A percentile compares a stretch with the other conserved stretches of the same genome.
Conservation (phyloP, 2,113 vertebrate species). For the Dasyornis broadbenti region DNA sequence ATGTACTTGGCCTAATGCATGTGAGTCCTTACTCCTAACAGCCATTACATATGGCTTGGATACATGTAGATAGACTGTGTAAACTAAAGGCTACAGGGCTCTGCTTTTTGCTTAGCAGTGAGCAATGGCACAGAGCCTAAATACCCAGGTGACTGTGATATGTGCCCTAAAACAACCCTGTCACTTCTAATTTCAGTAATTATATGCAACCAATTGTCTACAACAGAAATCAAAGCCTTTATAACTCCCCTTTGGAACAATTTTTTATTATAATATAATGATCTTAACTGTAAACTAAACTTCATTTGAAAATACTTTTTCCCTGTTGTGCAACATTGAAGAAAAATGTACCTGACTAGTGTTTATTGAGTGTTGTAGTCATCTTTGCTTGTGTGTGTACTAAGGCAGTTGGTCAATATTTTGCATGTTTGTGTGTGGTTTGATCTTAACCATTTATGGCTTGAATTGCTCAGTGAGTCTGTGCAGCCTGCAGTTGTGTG, state of each 20-base stretch:
- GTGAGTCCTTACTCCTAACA: not conserved
- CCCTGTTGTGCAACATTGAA: not conserved
- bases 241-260: not conserved
- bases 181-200: not conserved
- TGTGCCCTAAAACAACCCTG: not conserved
- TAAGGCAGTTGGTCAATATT: not conserved
- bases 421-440: not conserved
- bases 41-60: not conserved
- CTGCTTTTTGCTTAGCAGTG: not conserved
- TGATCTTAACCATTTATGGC: not conserved
- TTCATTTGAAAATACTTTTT: not conserved
- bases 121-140: not conserved
- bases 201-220: not conserved
- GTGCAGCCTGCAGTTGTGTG: not conserved
- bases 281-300: not conserved
- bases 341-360: not conserved
- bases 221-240: not conserved
- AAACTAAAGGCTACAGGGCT: not conserved
- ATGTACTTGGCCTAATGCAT: not conserved
- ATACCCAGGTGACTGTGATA: not conserved
- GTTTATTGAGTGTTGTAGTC: not conserved
- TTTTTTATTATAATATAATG: not conserved
- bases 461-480: not conserved
- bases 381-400: not conserved
- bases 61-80: not conserved